A percentile compares a stretch with the other conserved stretches of the same genome.
These are phyloP conservation scores for Cordilura impudica DNA, from an alignment of 2,888 invertebrate genomes.

Conservation along the genomic window DNA sequence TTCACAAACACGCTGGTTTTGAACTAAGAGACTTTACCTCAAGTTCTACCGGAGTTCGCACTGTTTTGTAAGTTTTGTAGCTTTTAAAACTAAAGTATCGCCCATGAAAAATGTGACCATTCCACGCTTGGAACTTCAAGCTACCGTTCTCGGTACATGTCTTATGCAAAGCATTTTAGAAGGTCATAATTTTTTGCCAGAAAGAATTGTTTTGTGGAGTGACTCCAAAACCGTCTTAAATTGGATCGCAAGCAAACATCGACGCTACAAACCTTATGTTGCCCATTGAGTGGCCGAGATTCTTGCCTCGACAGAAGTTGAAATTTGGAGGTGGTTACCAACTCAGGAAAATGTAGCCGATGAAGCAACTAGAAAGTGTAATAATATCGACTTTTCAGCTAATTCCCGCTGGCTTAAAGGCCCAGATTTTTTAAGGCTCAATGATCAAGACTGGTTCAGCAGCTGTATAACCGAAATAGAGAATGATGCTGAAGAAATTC, in stretches of 20 bases:
- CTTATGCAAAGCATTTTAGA: neutral
- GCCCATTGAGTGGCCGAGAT: constrained; percentile 64
- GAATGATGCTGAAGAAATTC: neutral
- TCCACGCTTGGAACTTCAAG: too few species aligned
- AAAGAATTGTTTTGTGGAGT: neutral
- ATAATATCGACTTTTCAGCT: constrained; percentile 24
- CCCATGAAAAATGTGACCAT: too few species aligned
- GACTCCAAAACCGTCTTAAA: constrained; percentile 50
- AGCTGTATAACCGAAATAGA: neutral
- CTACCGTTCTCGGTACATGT: too few species aligned
- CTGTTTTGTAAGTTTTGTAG: too few species aligned
- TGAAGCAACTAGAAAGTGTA: constrained; percentile 58
- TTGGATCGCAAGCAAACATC: constrained; percentile 32
- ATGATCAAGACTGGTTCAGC: too few species aligned
- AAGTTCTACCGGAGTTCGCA: constrained; percentile 16
- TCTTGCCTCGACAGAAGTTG: constrained; percentile 39
- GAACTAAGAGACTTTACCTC: constrained; percentile 29
- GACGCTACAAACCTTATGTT: constrained; percentile 62
- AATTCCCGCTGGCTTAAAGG: constrained; percentile 25
- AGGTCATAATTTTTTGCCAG: neutral
- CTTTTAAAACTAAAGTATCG: too few species aligned
- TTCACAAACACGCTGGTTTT: neutral
- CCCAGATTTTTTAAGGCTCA: neutral
- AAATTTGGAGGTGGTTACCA: constrained; percentile 64
- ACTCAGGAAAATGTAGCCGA: constrained; percentile 65